A percentile compares a stretch with the other conserved stretches of the same genome.
phyloP scores from a whole-genome alignment of 2,797 vertebrate genomes.

The Monodelphis domestica region DNA sequence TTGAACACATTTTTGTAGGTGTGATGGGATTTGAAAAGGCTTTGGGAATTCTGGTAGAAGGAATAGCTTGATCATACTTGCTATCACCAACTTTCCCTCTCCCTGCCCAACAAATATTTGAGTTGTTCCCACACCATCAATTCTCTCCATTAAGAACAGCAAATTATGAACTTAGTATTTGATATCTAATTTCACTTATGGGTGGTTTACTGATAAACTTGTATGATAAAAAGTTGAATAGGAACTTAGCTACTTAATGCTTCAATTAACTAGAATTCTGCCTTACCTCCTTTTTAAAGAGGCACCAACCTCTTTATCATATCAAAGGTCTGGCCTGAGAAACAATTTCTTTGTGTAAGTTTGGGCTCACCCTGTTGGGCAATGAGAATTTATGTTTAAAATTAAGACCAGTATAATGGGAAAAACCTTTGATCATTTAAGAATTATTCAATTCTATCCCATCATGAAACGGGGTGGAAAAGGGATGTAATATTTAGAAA shows the following conservation, averaged over 20 bases:
- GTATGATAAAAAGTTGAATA: not conserved
- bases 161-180: not conserved
- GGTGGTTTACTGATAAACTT: not conserved
- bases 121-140: not conserved
- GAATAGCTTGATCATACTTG: not conserved
- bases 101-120: not conserved
- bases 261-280: not conserved
- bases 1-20: not conserved
- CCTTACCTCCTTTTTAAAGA: not conserved
- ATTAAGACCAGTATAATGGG: not conserved
- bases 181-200: not conserved
- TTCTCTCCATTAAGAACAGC: not conserved
- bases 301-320: not conserved
- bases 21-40: not conserved
- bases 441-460: not conserved
- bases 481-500: not conserved
- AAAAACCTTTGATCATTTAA: not conserved
- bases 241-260: not conserved
- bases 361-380: not conserved
- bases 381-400: not conserved
- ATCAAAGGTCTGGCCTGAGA: not conserved
- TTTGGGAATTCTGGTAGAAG: not conserved
- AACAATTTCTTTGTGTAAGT: not conserved
- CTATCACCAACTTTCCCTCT: not conserved
- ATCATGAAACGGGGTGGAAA: not conserved